Base-by-base conservation (phyloP, 2,888 invertebrate species). In the Aproaerema taeniolella region DNA sequence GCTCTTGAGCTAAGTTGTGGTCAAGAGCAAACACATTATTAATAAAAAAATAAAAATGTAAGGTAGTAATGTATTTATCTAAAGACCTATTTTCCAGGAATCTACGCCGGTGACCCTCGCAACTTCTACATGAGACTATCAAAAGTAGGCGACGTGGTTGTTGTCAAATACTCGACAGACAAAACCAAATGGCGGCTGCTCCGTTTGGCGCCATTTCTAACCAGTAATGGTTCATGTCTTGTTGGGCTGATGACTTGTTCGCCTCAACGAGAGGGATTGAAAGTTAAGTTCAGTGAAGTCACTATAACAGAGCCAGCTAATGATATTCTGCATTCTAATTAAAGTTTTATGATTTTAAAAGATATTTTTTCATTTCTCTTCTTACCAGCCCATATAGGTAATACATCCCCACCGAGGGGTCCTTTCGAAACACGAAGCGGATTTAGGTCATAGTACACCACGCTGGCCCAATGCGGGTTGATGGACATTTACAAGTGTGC, bases 101-200 rank as follows among this genome's bases (percentile, higher is more conserved):
- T 70, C n/a, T 83, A 52, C 47, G 44, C 53, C 0, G 81, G 80
- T 1, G 55, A 81, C 34, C 70, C 82, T 0, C 48, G 55, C 0
- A 79, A 74, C 35, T 82, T 77, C 50, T 80, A 74, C 61, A 51
- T 83, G 1, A 71, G 80, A 1, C 41, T 82, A 6, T 70, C 66
- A 4, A 71, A 61, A 55, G 50, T 64, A 2, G 52, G 53, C 0
- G 53, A 61, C 3, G 72, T 70, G 0, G 55, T 76, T 0, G 73
- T 74, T 39, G 61, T 81, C 3, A 82, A 83, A 46, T 82, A 79
- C 34, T 81, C 82, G 9, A 52, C 46, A 1, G 77, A 83, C 33
- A 65, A 67, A 10, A 31, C 45, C 6, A 53, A 35, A 0, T 83
- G 82, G 82, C 53, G 30, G 1, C 45, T 81, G 2, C 46, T 83